Base-by-base conservation (phyloP, 92 coral and sea anemone species). In the Chrysogorgia sp. region DNA sequence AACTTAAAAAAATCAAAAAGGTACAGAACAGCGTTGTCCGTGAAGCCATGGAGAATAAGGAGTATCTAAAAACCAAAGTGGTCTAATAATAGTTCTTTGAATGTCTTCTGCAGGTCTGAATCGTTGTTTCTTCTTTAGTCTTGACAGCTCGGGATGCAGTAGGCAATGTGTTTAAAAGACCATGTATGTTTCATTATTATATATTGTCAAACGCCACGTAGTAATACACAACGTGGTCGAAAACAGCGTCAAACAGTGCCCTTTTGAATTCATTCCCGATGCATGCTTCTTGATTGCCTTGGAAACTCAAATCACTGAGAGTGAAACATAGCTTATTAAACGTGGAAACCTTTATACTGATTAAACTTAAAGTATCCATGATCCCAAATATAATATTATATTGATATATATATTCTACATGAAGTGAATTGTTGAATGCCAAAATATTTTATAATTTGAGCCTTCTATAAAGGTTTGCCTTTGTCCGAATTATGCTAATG, bases 121-220 rank as follows among this genome's bases (percentile, higher is more conserved):
- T 9, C 9, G 10, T 31, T 57, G 3, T 23, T 57, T 13, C 31
- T 7, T 12, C 32, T 14, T 3, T 1, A 57, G 32, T 23, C 34
- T 17, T 57, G 63, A 57, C 29, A 13, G 63, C 9, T 23, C 32
- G 32, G 4, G 8, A 14, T 57, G 10, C 7, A 23, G 8, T 3
- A 57, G 1, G 12, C 31, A n/a, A n/a, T n/a, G n/a, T n/a, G n/a
- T n/a, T n/a, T n/a, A n/a, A n/a, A n/a, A n/a, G n/a, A n/a, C n/a
- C n/a, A n/a, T n/a, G n/a, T n/a, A n/a, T n/a, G n/a, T n/a, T n/a
- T n/a, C 2, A 3, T 57, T 57, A 31, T 13, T 57, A 23, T 57
- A 23, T 53, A 26, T 22, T 17, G 48, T 50, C 25, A 31, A 52
- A 23, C 20, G 79, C 79, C 79, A 72, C 79, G 79, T 72, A 30